Conservation (phyloP, 92 coral and sea anemone genomes). For the Metridium senile region DNA sequence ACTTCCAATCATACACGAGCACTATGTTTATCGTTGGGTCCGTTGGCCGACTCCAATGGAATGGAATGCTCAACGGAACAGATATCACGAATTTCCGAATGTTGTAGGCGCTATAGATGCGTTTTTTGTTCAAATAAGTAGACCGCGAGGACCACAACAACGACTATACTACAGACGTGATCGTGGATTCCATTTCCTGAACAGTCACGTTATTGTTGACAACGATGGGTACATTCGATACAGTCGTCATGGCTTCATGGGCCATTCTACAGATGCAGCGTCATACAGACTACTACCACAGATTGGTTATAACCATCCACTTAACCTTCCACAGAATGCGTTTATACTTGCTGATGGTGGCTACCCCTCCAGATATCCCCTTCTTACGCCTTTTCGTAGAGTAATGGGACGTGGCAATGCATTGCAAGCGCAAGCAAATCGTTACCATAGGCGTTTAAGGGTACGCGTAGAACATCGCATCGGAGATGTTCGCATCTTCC, state of each 20-base stretch:
- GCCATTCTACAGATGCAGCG: constrained; percentile 35
- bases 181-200: too few species aligned
- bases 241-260: constrained; percentile 7
- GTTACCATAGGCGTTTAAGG: neutral
- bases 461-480: constrained; percentile 36
- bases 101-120: constrained; percentile 31
- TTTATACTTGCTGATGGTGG: constrained; percentile 46
- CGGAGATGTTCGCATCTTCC: constrained; percentile 13
- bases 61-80: constrained; percentile 18
- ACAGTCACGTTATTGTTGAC: constrained; percentile 33
- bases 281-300: constrained; percentile 13
- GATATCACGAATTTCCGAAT: constrained; percentile 15
- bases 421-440: constrained; percentile 7
- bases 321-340: constrained; percentile 16
- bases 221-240: constrained; percentile 17
- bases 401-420: neutral
- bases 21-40: constrained; percentile 13
- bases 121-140: constrained; percentile 18
- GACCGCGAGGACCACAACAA: constrained; percentile 21
- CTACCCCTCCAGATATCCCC: constrained; percentile 48
- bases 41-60: neutral
- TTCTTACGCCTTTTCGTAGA: constrained; percentile 39
- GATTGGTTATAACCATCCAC: constrained; percentile 21
- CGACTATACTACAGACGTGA: constrained; percentile 33
- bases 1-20: constrained; percentile 7